phyloP scores from a whole-genome alignment of 2,888 invertebrate species.

The Dryobota labecula region DNA sequence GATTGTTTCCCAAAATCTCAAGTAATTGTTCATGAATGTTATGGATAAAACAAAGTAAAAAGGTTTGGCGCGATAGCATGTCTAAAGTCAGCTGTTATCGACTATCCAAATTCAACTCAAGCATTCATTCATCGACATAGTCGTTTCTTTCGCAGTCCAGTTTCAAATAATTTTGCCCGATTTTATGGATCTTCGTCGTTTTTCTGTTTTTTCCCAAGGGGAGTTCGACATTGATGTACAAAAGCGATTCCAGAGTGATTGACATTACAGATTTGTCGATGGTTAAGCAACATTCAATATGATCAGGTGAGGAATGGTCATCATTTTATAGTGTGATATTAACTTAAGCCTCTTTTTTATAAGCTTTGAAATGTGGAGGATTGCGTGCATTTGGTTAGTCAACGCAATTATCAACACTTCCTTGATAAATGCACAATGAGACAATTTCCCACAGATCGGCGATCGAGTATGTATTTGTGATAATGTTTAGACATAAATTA shows the following conservation, averaged over 20 bases:
- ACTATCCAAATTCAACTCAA: slow-evolving; percentile 72
- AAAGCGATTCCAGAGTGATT: slow-evolving; percentile 78
- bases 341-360: slow-evolving; percentile 21
- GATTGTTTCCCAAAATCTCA: slow-evolving; percentile 10
- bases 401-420: slow-evolving; percentile 87
- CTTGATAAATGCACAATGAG: slow-evolving; percentile 58
- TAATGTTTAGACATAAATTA: slow-evolving; percentile 69
- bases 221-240: slow-evolving; percentile 82
- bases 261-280: slow-evolving; percentile 75
- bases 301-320: slow-evolving; percentile 77
- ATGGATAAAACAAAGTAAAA: not conserved
- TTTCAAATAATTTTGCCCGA: slow-evolving; percentile 80
- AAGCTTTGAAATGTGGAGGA: slow-evolving; percentile 82
- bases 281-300: slow-evolving; percentile 85
- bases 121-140: slow-evolving; percentile 64
- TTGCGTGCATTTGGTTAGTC: slow-evolving; percentile 74
- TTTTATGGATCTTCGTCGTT: slow-evolving; percentile 88
- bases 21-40: not conserved
- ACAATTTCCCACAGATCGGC: slow-evolving; percentile 80
- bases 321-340: slow-evolving; percentile 29
- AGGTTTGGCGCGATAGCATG: slow-evolving; percentile 70
- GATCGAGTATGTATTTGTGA: slow-evolving; percentile 70
- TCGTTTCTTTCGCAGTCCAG: slow-evolving; percentile 83
- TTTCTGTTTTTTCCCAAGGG: slow-evolving; percentile 75
- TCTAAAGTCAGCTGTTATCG: slow-evolving; percentile 75